Conservation (phyloP, 2,888 invertebrate genomes). For the Euphydryas editha region DNA sequence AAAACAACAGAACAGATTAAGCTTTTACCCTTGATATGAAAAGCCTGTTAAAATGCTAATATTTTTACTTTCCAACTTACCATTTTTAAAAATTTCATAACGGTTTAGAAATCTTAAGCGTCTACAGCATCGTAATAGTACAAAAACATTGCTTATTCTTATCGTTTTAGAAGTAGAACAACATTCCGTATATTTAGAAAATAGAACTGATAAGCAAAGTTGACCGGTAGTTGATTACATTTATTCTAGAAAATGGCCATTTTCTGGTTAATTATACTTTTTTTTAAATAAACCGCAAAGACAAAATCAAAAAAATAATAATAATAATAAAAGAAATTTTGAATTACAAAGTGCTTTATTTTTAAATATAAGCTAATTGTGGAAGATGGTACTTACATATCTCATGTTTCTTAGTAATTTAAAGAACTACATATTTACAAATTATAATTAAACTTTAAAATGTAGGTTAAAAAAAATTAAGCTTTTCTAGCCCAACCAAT, state of each 20-base stretch:
- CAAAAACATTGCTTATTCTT: conserved; percentile 4
- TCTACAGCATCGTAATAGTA: background rate
- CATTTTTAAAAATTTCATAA: conserved; percentile 28
- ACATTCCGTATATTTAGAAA: conserved; percentile 25
- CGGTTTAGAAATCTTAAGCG: conserved; percentile 3
- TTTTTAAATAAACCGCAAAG: background rate
- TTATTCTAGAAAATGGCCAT: background rate
- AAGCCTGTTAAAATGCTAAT: no score
- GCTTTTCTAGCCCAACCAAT: conserved; percentile 9
- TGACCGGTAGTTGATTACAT: background rate
- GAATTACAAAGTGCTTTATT: background rate
- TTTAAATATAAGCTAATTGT: no score
- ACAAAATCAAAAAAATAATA: background rate
- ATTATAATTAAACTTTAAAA: background rate
- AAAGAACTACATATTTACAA: background rate
- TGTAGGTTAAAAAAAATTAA: background rate
- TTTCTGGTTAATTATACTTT: background rate
- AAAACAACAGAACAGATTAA: no score
- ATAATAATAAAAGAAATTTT: background rate
- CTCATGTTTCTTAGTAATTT: no score
- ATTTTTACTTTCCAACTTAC: conserved; percentile 19
- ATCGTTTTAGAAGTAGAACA: conserved; percentile 6
- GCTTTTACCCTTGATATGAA: no score
- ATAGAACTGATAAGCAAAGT: conserved; percentile 5
- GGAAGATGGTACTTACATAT: no score